phyloP scores from a whole-genome alignment of 1,140 invertebrate genomes.

The Pseudoatta argentina region DNA sequence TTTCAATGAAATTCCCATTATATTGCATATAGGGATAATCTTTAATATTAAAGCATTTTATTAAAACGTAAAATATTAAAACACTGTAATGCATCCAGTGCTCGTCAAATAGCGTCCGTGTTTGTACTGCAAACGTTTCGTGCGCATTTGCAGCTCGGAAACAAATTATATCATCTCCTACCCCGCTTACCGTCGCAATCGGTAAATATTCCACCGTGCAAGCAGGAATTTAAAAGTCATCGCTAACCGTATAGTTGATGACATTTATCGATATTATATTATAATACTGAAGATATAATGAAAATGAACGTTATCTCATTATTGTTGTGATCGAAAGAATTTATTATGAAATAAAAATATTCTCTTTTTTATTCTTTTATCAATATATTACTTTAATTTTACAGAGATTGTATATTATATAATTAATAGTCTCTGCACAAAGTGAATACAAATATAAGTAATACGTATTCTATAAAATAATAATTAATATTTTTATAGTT shows the following conservation, averaged over 20 bases:
- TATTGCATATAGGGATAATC: slow-evolving; percentile 45
- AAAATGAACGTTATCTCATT: neutral
- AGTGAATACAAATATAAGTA: slow-evolving; percentile 3
- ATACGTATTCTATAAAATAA: neutral
- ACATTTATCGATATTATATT: slow-evolving; percentile 39
- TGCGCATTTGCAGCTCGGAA: slow-evolving; percentile 57
- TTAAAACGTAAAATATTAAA: slow-evolving; percentile 68
- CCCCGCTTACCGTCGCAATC: slow-evolving; percentile 50
- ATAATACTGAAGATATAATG: slow-evolving; percentile 6
- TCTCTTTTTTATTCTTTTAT: neutral
- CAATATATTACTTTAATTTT: neutral
- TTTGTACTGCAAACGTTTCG: slow-evolving; percentile 63
- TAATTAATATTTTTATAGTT: neutral
- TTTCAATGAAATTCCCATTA: slow-evolving; percentile 66
- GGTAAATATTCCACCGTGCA: slow-evolving; percentile 52
- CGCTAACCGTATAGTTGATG: slow-evolving; percentile 8
- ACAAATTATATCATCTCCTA: slow-evolving; percentile 62
- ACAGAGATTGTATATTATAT: neutral
- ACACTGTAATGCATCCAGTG: slow-evolving; percentile 62
- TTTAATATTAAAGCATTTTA: slow-evolving; percentile 69
- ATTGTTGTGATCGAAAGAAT: neutral
- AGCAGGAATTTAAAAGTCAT: slow-evolving; percentile 42
- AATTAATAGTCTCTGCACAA: neutral
- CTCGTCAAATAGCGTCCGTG: slow-evolving; percentile 60
- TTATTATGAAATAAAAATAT: slow-evolving; percentile 8